Evolutionary conservation across 2,113 vertebrate genomes (phyloP), one percentile per base, ranked within the genome.

Genomic region (Myodes glareolus): DNA sequence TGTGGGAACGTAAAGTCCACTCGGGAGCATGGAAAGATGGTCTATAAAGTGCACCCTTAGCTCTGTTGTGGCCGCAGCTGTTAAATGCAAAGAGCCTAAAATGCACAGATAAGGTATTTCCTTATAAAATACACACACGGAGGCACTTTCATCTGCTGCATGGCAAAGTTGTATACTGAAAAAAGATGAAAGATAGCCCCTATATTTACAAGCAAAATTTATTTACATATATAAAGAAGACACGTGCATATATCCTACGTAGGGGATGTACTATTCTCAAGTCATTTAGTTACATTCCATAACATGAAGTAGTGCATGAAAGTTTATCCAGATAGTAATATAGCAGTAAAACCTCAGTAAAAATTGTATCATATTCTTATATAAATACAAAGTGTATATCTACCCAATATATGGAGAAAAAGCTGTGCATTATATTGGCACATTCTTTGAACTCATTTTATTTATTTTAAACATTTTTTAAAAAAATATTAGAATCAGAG

Each of bases 381-480:
- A 88, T 19, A 73, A 61, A 94, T 14, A 88, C 67, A 82, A 94
- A 96, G 29, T 89, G 25, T 55, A 31, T 82, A 88, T 52, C 12
- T 90, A 72, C 42, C 77, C 67, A 93, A 33, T 47, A 52, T 84
- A 52, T 70, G 12, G 76, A 90, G 58, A 93, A 50, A 82, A 85
- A 70, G 77, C 50, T 89, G 39, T 87, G 68, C 81, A 85, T 91
- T 78, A 68, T 42, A 11, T 91, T 92, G 87, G n/a, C 67, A 76
- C 10, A 55, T 80, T 94, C 29, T 86, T 94, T 68, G 73, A 3
- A 47, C n/a, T 94, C 52, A 19, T 94, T 90, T 33, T 73, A 52
- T 94, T 97, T 84, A 61, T 70, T 72, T 88, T 50, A 95, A 25
- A 84, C 19, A 78, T 92, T 96, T 96, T 92, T 96, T 96, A 55